Percentiles rank a stretch among this genome's conserved stretches.
phyloP scores from a whole-genome alignment of 2,888 invertebrate genomes.

The Drosophila gaucha region DNA sequence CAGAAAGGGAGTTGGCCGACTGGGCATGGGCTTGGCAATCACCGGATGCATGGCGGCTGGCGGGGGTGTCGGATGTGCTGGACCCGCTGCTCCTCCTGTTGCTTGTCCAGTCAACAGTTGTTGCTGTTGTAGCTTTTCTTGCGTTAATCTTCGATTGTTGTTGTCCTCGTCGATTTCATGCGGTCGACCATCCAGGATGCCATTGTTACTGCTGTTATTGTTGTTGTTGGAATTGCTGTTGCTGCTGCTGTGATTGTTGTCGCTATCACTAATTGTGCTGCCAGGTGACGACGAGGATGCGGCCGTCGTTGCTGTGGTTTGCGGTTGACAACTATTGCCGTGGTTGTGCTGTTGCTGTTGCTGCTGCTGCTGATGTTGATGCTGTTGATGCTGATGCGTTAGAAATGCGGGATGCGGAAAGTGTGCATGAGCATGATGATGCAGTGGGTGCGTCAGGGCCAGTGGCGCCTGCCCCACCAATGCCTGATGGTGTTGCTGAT shows the following conservation, averaged over 20 bases:
- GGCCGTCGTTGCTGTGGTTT: constrained; percentile 82
- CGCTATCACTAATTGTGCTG: constrained; percentile 85
- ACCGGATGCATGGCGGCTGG: constrained; percentile 77
- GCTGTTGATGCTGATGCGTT: constrained; percentile 79
- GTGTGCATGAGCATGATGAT: constrained; percentile 80
- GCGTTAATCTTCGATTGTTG: constrained; percentile 82
- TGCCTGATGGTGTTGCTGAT: constrained; percentile 68
- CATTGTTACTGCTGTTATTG: constrained; percentile 64
- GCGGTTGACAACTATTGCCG: constrained; percentile 85
- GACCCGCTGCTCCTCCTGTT: constrained; percentile 43
- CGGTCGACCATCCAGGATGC: constrained; percentile 72
- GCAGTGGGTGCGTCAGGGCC: constrained; percentile 48
- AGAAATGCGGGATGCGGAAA: constrained; percentile 85
- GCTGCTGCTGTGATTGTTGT: constrained; percentile 83
- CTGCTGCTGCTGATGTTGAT: constrained; percentile 57
- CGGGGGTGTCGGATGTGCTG: constrained; percentile 71
- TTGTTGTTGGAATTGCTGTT: constrained; percentile 68
- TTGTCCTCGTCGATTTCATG: constrained; percentile 81
- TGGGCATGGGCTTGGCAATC: constrained; percentile 94
- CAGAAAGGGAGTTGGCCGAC: constrained; percentile 88
- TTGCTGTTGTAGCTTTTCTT: constrained; percentile 76
- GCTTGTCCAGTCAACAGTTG: constrained; percentile 56
- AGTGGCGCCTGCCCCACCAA: constrained; percentile 52
- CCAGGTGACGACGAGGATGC: constrained; percentile 85
- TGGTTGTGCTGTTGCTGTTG: constrained; percentile 69